A percentile compares a stretch with the other conserved stretches of the same genome.
Evolutionary conservation across 1,140 invertebrate genomes (phyloP).

Genomic region (Sitophilus oryzae): DNA sequence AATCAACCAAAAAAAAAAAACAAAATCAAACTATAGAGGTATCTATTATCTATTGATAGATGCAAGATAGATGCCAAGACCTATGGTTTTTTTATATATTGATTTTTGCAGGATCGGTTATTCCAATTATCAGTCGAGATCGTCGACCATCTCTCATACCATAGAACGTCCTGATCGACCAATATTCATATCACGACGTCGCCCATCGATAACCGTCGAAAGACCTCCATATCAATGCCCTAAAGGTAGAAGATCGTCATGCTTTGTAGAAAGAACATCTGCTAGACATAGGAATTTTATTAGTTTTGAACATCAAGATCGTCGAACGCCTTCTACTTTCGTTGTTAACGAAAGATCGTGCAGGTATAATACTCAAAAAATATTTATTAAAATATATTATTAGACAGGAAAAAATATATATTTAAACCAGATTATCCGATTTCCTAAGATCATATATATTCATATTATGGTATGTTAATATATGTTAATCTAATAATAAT

Average conservation of each 20-base stretch:
- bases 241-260: conserved; percentile 36
- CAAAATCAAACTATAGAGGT: too few relatives aligned
- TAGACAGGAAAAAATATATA: too few relatives aligned
- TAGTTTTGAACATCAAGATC: conserved; percentile 38
- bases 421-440: too few relatives aligned
- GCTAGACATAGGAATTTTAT: conserved; percentile 37
- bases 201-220: conserved; percentile 37
- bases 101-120: conserved; percentile 32
- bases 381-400: neutral
- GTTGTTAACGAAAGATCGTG: conserved; percentile 7
- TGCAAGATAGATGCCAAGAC: too few relatives aligned
- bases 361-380: neutral
- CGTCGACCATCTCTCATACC: conserved; percentile 26
- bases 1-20: too few relatives aligned
- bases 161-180: conserved; percentile 23
- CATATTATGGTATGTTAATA: too few relatives aligned
- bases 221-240: conserved; percentile 19
- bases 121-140: conserved; percentile 33
- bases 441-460: too few relatives aligned
- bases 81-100: too few relatives aligned
- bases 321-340: conserved; percentile 30
- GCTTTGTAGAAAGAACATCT: conserved; percentile 32
- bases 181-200: conserved; percentile 24
- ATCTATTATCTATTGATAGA: too few relatives aligned
- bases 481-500: too few relatives aligned